Conservation (phyloP, 2,113 vertebrate genomes). For the Andinoacara biseriatus region DNA sequence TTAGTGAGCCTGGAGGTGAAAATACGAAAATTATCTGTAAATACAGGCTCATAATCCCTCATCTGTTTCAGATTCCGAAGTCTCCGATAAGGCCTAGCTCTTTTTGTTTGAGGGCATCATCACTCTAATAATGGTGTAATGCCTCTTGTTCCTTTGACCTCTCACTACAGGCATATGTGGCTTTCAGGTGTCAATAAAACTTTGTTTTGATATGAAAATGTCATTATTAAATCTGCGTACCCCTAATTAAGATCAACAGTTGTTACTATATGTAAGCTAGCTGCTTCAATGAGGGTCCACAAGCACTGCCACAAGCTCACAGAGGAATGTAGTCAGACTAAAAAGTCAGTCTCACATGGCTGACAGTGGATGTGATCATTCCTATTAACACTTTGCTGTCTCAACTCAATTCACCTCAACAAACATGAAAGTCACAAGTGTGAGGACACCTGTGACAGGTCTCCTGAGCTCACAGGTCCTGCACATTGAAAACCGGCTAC, state of each 20-base stretch:
- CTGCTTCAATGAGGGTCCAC: slow-evolving; percentile 1
- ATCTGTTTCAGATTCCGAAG: slow-evolving; percentile 74
- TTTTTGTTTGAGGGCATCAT: slow-evolving; percentile 71
- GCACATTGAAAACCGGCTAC: background rate
- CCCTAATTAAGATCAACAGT: slow-evolving; percentile 8
- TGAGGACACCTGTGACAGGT: background rate
- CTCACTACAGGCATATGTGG: slow-evolving; percentile 9
- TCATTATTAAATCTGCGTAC: slow-evolving; percentile 21
- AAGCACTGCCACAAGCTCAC: slow-evolving; percentile 10
- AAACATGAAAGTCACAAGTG: too few species aligned
- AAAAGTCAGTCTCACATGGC: background rate
- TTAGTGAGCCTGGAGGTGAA: slow-evolving; percentile 78
- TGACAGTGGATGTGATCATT: background rate
- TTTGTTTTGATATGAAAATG: slow-evolving; percentile 40
- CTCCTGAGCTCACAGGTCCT: background rate
- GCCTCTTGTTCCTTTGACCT: slow-evolving; percentile 71
- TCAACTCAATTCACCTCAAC: background rate
- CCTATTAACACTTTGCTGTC: slow-evolving; percentile 1
- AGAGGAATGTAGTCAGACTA: slow-evolving; percentile 20
- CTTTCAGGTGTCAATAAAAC: slow-evolving; percentile 35
- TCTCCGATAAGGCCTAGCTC: slow-evolving; percentile 50
- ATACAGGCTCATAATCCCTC: slow-evolving; percentile 72
- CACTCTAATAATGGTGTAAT: slow-evolving; percentile 69
- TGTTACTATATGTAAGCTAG: background rate
- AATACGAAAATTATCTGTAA: slow-evolving; percentile 74